Percentiles rank a stretch among this genome's conserved stretches.
Conservation (phyloP, 2,888 invertebrate species). For the Theretra japonica region DNA sequence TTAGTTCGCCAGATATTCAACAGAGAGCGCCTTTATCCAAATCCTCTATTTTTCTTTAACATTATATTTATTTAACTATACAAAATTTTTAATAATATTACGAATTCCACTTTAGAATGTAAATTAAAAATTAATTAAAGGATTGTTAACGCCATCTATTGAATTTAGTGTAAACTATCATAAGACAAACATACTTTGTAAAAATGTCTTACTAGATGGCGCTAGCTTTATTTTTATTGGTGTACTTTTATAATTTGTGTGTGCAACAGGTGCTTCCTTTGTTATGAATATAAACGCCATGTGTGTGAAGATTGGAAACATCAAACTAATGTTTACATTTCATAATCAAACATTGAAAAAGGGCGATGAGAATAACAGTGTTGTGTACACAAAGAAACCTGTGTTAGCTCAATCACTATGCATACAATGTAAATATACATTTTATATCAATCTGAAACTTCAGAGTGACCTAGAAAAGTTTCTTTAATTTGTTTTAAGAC, state of each 20-base stretch:
- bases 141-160: neutral
- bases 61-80: too few species aligned
- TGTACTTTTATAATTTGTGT: neutral
- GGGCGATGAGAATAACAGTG: slow-evolving; percentile 18
- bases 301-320: slow-evolving; percentile 1
- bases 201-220: neutral
- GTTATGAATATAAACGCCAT: slow-evolving; percentile 15
- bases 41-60: too few species aligned
- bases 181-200: neutral
- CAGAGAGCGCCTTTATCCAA: neutral
- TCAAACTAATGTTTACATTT: slow-evolving; percentile 22
- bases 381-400: slow-evolving; percentile 5
- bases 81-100: too few species aligned
- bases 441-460: neutral
- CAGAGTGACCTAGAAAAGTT: slow-evolving; percentile 1
- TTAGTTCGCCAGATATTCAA: neutral
- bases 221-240: neutral
- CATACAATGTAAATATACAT: neutral
- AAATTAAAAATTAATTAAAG: neutral
- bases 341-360: slow-evolving; percentile 24
- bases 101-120: neutral
- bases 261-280: slow-evolving; percentile 21
- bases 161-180: neutral
- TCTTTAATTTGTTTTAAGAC: neutral
- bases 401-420: slow-evolving; percentile 8